A percentile compares a stretch with the other conserved stretches of the same genome.
Conservation (phyloP, 1,140 invertebrate species). For the Vanessa tameamea region DNA sequence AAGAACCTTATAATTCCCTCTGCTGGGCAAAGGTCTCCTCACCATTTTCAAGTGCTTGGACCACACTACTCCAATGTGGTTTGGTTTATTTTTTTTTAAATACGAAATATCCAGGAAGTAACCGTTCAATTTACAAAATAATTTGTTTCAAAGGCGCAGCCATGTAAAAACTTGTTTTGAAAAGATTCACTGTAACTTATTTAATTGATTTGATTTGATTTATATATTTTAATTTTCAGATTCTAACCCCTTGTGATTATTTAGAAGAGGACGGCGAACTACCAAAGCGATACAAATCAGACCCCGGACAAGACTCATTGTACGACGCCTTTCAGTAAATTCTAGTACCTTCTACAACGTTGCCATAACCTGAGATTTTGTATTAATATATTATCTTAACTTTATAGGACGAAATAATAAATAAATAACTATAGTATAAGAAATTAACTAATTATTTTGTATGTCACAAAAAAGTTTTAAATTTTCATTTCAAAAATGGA, state of each 20-base stretch:
- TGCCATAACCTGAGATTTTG: constrained; percentile 7
- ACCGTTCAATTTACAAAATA: too few relatives aligned
- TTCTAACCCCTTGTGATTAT: constrained; percentile 60
- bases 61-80: too few relatives aligned
- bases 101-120: too few relatives aligned
- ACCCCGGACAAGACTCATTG: constrained; percentile 36
- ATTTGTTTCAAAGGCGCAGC: too few relatives aligned
- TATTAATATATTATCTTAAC: not conserved
- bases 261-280: constrained; percentile 40
- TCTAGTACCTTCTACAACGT: constrained; percentile 1
- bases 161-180: too few relatives aligned
- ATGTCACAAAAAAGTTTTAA: not conserved
- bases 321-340: constrained; percentile 45
- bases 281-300: constrained; percentile 33
- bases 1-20: too few relatives aligned
- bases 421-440: not conserved
- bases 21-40: too few relatives aligned
- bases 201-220: too few relatives aligned
- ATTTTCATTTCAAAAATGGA: not conserved
- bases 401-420: not conserved
- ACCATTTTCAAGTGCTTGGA: too few relatives aligned
- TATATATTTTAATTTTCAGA: constrained; percentile 41
- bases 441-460: not conserved
- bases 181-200: too few relatives aligned
- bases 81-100: too few relatives aligned